phyloP scores from a whole-genome alignment of 2,797 vertebrate species.

The Oceanodroma leucorhoa region DNA sequence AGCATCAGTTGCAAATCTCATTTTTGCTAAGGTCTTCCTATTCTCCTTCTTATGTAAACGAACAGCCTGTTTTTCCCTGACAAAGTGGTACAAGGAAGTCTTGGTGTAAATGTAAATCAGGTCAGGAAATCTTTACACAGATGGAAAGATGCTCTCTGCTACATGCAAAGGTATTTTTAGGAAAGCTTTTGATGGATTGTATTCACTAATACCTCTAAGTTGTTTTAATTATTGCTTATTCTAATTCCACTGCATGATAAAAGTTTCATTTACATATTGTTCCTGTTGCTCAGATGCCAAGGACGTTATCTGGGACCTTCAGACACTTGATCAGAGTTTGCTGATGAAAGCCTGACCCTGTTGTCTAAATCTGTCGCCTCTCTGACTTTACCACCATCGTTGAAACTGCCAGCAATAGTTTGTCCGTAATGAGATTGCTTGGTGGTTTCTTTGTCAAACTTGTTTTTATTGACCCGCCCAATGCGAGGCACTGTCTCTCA shows the following conservation, averaged over 20 bases:
- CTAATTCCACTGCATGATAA: background rate
- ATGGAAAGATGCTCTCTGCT: background rate
- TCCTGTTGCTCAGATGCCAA: background rate
- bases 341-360: slow-evolving; percentile 30
- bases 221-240: background rate
- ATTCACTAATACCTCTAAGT: background rate
- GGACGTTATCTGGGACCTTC: slow-evolving; percentile 14
- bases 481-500: background rate
- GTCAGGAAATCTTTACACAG: background rate
- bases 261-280: background rate
- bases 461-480: background rate
- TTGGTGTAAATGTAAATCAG: background rate
- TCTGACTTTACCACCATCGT: slow-evolving; percentile 42
- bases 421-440: background rate
- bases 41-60: background rate
- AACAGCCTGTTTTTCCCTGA: background rate
- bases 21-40: background rate
- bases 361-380: slow-evolving; percentile 19
- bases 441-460: slow-evolving; percentile 27
- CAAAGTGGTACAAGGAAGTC: background rate
- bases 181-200: background rate
- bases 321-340: slow-evolving; percentile 30
- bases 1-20: background rate
- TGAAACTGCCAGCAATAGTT: slow-evolving; percentile 4
- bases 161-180: background rate